Percentiles rank a stretch among this genome's conserved stretches.
Evolutionary conservation across 1,140 invertebrate species (phyloP).

Genomic region (Drosophila sp.): DNA sequence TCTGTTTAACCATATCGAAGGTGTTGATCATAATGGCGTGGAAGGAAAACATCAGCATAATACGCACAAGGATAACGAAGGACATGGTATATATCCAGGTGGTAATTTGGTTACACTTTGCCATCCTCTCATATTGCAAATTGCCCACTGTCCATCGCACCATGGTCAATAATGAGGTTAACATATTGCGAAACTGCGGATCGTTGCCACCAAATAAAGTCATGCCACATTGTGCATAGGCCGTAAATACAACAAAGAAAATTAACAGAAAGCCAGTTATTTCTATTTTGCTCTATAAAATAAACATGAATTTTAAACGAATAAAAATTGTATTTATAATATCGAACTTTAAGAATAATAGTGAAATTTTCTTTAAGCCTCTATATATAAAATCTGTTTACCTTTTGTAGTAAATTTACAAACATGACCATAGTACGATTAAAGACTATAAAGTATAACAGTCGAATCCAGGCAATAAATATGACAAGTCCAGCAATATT

Average conservation of each 20-base stretch:
- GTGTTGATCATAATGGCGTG: constrained; percentile 17
- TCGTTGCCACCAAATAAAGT: constrained; percentile 2
- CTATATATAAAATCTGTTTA: not conserved
- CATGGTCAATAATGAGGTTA: constrained; percentile 4
- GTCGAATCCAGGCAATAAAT: constrained; percentile 17
- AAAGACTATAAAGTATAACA: constrained; percentile 9
- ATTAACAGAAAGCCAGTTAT: constrained; percentile 12
- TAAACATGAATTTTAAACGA: not conserved
- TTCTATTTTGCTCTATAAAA: constrained; percentile 14
- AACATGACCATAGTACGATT: constrained; percentile 32
- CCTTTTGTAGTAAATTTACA: not conserved
- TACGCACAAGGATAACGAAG: constrained; percentile 9
- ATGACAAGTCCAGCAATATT: constrained; percentile 3
- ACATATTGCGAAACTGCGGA: not conserved
- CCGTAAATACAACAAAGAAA: not conserved
- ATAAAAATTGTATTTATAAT: not conserved
- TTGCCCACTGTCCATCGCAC: not conserved
- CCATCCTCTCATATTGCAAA: not conserved
- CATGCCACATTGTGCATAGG: constrained; percentile 26
- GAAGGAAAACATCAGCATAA: not conserved
- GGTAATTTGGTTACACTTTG: not conserved
- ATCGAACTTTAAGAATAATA: too few relatives aligned
- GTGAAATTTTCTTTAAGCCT: too few relatives aligned
- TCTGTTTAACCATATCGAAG: constrained; percentile 1
- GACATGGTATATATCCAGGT: constrained; percentile 13